Conservation (phyloP, 2,797 vertebrate genomes). For the Salarias fasciatus region DNA sequence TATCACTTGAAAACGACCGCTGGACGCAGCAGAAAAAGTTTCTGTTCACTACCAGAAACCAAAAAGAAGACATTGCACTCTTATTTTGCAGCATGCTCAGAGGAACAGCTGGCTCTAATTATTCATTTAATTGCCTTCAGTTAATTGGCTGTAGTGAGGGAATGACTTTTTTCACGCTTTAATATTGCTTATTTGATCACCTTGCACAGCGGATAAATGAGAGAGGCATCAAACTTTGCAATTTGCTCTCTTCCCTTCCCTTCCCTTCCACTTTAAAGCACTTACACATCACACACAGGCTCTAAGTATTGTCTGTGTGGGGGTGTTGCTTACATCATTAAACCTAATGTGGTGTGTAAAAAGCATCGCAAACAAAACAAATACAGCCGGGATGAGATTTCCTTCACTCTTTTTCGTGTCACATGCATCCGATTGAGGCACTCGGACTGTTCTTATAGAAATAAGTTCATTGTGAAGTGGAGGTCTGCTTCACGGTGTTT, state of each 20-base stretch:
- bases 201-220: constrained; percentile 18
- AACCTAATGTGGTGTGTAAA: neutral
- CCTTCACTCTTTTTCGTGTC: constrained; percentile 10
- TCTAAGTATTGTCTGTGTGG: neutral
- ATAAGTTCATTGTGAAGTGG: constrained; percentile 29
- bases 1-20: no score
- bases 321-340: neutral
- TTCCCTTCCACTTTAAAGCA: neutral
- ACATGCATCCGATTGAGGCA: constrained; percentile 6
- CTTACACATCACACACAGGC: neutral
- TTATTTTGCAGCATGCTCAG: constrained; percentile 11
- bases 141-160: constrained; percentile 29
- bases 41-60: constrained; percentile 6
- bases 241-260: neutral
- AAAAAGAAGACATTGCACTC: neutral
- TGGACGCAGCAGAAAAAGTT: neutral
- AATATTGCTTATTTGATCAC: constrained; percentile 34
- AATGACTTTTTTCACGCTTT: constrained; percentile 33
- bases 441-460: constrained; percentile 27
- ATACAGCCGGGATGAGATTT: neutral
- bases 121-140: constrained; percentile 41
- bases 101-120: constrained; percentile 46
- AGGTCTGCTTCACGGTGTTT: constrained; percentile 46
- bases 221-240: constrained; percentile 3
- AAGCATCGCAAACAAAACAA: neutral